Evolutionary conservation across 2,888 invertebrate genomes (phyloP).

Genomic region (Tetragonisca angustula): DNA sequence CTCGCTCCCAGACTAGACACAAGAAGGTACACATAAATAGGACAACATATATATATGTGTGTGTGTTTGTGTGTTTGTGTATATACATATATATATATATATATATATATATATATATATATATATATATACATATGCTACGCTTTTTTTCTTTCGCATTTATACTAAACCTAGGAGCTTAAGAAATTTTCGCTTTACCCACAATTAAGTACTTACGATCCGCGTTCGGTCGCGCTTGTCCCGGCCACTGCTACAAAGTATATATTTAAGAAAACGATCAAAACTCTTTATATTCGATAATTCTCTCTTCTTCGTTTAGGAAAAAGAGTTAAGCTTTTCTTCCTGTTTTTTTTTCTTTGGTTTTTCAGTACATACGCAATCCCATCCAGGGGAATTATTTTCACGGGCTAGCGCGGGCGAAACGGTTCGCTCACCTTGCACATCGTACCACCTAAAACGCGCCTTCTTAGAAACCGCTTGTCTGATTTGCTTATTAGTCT

Average conservation of each 20-base stretch:
- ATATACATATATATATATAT: not conserved
- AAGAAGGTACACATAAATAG: slow-evolving; percentile 82
- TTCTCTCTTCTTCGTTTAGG: not conserved
- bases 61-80: slow-evolving; percentile 25
- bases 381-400: not conserved
- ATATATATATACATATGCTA: slow-evolving; percentile 38
- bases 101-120: slow-evolving; percentile 23
- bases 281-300: not conserved
- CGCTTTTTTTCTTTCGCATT: slow-evolving; percentile 26
- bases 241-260: not conserved
- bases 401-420: slow-evolving; percentile 9
- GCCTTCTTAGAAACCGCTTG: slow-evolving; percentile 15
- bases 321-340: not conserved
- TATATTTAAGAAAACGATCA: not conserved
- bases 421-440: slow-evolving; percentile 38
- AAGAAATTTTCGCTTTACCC: slow-evolving; percentile 57
- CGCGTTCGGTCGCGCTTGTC: slow-evolving; percentile 33
- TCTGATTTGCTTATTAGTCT: slow-evolving; percentile 30
- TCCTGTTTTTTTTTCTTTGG: not conserved
- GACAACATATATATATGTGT: slow-evolving; percentile 67
- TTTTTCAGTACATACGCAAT: not conserved
- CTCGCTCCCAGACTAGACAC: slow-evolving; percentile 81
- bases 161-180: slow-evolving; percentile 55
- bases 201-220: slow-evolving; percentile 55
- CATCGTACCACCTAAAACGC: slow-evolving; percentile 48